Percentiles rank a stretch among this genome's conserved stretches.
Evolutionary conservation across 2,797 vertebrate species (phyloP).

Genomic region (Chrysolophus pictus): DNA sequence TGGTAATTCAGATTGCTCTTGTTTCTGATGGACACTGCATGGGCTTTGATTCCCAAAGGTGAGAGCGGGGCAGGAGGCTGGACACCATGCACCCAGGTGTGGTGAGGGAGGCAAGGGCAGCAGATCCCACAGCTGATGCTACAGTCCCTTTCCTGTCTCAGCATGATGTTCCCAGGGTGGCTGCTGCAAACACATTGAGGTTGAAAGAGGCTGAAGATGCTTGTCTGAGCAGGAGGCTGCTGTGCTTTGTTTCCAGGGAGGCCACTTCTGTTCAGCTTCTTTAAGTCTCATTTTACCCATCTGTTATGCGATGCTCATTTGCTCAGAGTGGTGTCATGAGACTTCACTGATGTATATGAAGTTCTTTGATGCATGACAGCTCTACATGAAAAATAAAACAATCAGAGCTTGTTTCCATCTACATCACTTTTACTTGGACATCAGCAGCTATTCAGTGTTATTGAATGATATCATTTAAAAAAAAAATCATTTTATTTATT

Average conservation of each 20-base stretch:
- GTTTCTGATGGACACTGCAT: neutral
- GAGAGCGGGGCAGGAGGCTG: neutral
- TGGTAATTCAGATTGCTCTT: neutral
- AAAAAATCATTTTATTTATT: neutral
- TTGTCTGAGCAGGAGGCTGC: neutral
- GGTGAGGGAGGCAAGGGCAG: rapidly evolving
- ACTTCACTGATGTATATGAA: neutral
- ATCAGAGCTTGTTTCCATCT: slow-evolving; percentile 11
- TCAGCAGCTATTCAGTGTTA: neutral
- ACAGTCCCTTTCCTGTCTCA: neutral
- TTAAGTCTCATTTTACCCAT: slow-evolving; percentile 26
- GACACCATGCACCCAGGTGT: rapidly evolving
- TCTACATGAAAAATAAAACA: slow-evolving; percentile 10
- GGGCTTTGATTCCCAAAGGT: neutral
- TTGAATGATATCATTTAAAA: neutral
- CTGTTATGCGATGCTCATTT: slow-evolving; percentile 4
- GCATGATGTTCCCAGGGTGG: rapidly evolving
- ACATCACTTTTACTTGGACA: neutral
- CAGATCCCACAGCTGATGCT: neutral
- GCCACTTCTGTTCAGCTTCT: slow-evolving; percentile 13
- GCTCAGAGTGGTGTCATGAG: slow-evolving; percentile 16
- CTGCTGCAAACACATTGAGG: neutral
- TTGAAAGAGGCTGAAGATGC: neutral
- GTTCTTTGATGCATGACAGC: slow-evolving; percentile 31
- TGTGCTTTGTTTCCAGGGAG: neutral